Evolutionary conservation across 2,888 invertebrate genomes (phyloP).

Genomic region (Caprella mutica): DNA sequence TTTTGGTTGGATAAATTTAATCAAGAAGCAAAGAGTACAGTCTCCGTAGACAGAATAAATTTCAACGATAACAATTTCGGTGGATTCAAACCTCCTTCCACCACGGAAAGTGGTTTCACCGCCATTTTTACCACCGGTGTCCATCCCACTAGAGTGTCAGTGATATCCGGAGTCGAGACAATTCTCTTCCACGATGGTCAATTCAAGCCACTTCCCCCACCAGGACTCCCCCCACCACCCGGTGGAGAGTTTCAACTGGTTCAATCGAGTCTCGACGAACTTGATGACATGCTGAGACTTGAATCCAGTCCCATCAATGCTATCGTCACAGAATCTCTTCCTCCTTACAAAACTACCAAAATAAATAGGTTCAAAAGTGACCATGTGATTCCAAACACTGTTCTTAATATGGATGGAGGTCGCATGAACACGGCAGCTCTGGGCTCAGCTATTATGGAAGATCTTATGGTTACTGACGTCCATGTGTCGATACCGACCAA

Average conservation of each 20-base stretch:
- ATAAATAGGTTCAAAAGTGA: neutral
- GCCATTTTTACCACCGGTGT: slow-evolving; percentile 21
- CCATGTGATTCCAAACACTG: neutral
- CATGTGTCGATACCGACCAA: neutral
- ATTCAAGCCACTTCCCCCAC: slow-evolving; percentile 21
- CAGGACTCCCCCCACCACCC: slow-evolving; percentile 21
- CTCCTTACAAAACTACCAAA: neutral
- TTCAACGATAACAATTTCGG: slow-evolving; percentile 6
- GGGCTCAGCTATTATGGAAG: neutral
- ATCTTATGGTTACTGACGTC: neutral
- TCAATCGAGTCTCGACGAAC: neutral
- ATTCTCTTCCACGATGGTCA: slow-evolving; percentile 29
- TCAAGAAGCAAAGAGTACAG: neutral
- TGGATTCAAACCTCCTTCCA: slow-evolving; percentile 22
- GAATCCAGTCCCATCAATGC: neutral
- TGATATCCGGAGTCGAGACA: slow-evolving; percentile 29
- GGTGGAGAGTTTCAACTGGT: slow-evolving; percentile 4
- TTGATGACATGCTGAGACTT: neutral
- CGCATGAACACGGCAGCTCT: neutral
- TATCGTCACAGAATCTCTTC: neutral
- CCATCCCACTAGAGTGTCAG: slow-evolving; percentile 23
- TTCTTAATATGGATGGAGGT: too few relatives aligned
- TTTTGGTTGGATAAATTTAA: too few relatives aligned
- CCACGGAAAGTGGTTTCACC: slow-evolving; percentile 29
- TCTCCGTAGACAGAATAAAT: neutral